Conservation (phyloP, 2,888 invertebrate genomes). For the Cephus pygmeus region DNA sequence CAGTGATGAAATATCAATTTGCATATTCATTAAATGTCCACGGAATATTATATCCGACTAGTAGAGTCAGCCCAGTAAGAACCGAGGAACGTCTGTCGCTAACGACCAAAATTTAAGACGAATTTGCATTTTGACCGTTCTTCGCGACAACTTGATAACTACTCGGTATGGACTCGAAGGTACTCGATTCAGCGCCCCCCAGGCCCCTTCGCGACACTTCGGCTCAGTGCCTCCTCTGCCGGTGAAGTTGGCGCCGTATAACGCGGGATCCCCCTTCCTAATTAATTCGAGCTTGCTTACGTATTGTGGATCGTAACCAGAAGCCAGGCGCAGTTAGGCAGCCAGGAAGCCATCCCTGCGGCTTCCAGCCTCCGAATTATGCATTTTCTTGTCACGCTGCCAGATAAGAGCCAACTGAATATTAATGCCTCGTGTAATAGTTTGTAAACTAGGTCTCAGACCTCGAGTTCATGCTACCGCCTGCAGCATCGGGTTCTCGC, state of each 20-base stretch:
- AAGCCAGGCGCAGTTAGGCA: not conserved
- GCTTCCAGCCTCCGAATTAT: constrained; percentile 49
- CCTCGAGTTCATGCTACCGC: constrained; percentile 17
- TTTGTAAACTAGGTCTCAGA: constrained; percentile 60
- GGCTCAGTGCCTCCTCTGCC: not conserved
- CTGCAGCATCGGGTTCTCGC: not conserved
- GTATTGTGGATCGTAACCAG: not conserved
- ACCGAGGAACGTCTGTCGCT: constrained; percentile 46
- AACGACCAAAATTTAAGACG: constrained; percentile 59
- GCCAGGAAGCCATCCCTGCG: not conserved
- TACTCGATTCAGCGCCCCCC: constrained; percentile 16
- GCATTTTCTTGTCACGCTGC: constrained; percentile 62
- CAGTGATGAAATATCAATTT: constrained; percentile 35
- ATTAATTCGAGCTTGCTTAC: constrained; percentile 45
- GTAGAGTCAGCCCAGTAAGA: constrained; percentile 22
- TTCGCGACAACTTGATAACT: constrained; percentile 49
- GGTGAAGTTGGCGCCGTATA: not conserved
- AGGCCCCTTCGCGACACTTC: constrained; percentile 17
- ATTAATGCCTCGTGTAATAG: constrained; percentile 61
- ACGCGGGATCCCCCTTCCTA: constrained; percentile 34
- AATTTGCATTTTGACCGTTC: constrained; percentile 61
- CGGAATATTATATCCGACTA: not conserved
- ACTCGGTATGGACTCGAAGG: constrained; percentile 33
- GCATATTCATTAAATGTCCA: constrained; percentile 61
- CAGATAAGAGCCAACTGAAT: constrained; percentile 62